Evolutionary conservation across 2,113 vertebrate genomes (phyloP).

Genomic region (Grammomys surdaster): DNA sequence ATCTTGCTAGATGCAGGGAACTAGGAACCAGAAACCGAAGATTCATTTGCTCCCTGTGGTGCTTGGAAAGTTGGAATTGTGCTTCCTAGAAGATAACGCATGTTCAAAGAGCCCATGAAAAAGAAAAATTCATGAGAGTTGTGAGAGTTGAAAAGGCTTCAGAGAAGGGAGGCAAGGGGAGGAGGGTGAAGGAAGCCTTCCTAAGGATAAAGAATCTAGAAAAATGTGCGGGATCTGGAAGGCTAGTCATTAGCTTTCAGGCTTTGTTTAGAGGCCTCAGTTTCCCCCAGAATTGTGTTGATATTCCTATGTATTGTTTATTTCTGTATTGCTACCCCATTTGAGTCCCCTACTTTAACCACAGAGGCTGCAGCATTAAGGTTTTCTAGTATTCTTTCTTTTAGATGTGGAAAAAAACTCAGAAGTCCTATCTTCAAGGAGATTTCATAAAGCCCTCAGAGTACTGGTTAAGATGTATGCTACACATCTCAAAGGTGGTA

Average conservation of each 20-base stretch:
- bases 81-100: neutral
- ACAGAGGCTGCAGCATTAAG: neutral
- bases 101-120: neutral
- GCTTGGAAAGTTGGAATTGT: neutral
- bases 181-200: neutral
- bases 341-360: neutral
- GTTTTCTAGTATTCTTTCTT: constrained; percentile 40
- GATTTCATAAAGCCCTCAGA: neutral
- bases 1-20: neutral
- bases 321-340: neutral
- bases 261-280: neutral
- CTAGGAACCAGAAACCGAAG: neutral
- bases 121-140: neutral
- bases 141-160: neutral
- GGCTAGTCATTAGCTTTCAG: neutral
- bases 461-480: neutral
- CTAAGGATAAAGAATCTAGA: neutral
- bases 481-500: neutral
- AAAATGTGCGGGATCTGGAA: neutral
- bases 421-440: neutral
- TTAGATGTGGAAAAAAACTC: neutral
- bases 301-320: neutral
- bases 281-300: neutral
- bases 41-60: neutral
- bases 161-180: neutral